Percentiles rank a stretch among this genome's conserved stretches.
These are phyloP conservation scores for Melitaea athalia DNA, from an alignment of 2,888 invertebrate species.

Conservation along the genomic window DNA sequence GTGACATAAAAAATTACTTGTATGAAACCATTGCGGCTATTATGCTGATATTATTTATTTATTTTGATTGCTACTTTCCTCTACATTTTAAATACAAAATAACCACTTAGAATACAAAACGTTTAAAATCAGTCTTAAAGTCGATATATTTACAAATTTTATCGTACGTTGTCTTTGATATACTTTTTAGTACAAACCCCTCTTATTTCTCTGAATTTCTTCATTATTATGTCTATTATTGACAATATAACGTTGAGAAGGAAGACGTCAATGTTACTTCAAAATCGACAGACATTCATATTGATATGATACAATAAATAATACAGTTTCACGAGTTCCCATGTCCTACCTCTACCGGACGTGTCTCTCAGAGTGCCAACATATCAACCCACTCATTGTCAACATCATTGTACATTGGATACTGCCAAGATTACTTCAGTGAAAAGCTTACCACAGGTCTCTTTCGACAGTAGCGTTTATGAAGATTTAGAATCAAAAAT, in stretches of 20 bases:
- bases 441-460: conserved; percentile 20
- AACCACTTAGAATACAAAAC: no score
- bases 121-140: no score
- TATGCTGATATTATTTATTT: no score
- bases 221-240: background rate
- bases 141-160: no score
- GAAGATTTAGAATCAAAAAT: background rate
- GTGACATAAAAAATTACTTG: no score
- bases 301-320: conserved; percentile 54
- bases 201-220: background rate
- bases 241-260: conserved; percentile 10
- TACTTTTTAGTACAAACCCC: background rate
- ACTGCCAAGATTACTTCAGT: conserved; percentile 58
- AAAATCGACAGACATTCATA: conserved; percentile 29
- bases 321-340: conserved; percentile 55
- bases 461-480: conserved; percentile 4
- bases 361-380: conserved; percentile 59
- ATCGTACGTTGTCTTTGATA: background rate
- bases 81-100: no score
- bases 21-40: no score
- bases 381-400: conserved; percentile 57
- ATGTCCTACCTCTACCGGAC: conserved; percentile 55
- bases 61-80: no score
- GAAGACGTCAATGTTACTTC: conserved; percentile 22
- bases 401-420: conserved; percentile 60